Base-by-base conservation (phyloP, 2,113 vertebrate species). In the Ictalurus punctatus region DNA sequence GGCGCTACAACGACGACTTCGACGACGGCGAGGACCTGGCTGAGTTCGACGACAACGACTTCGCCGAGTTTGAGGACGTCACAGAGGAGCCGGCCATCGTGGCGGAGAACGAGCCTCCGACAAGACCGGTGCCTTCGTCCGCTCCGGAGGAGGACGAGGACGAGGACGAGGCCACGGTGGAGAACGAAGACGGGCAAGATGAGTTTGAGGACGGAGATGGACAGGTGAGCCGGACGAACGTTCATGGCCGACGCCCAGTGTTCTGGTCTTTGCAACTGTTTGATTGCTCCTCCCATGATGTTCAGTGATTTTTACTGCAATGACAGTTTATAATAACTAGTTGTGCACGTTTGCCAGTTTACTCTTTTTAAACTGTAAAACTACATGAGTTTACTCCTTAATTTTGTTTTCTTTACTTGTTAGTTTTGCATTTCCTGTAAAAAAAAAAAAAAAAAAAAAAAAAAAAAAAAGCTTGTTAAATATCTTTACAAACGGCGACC, bases 31-130 rank as follows among this genome's bases (percentile, higher is more conserved):
- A 99, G 89, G 98, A 99, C 93, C 93, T 98, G 6, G 95, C 96
- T 2, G 98, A 99, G 90, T 99, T 99, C 6, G 98, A 99, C 9
- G 98, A 99, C 93, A 99, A 99, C 74, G 98, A 99, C 93, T 99
- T 99, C 86, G 98, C 98, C 5, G 98, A 99, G 93, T 99, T 99
- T 90, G 98, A 99, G 92, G 98, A 99, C 89, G 94, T 96, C 85
- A 95, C 87, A 6, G 98, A 99, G 40, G 97, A 99, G 44, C 87
- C 67, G 8, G 93, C 90, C 17, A 95, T 96, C 0, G 97, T 98
- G 86, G 89, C 94, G 14, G 94, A 95, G 58, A 93, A 91, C 0
- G 89, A 88, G 17, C 93, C 94, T 1, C 96, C 96, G 1, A 96
- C 97, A 13, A 93, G 96, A 4, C 92, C 91, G 74, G 82, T 91